Evolutionary conservation across 2,888 invertebrate species (phyloP), one percentile per base, ranked within the genome.

Genomic region (Linnaemya tessellans): DNA sequence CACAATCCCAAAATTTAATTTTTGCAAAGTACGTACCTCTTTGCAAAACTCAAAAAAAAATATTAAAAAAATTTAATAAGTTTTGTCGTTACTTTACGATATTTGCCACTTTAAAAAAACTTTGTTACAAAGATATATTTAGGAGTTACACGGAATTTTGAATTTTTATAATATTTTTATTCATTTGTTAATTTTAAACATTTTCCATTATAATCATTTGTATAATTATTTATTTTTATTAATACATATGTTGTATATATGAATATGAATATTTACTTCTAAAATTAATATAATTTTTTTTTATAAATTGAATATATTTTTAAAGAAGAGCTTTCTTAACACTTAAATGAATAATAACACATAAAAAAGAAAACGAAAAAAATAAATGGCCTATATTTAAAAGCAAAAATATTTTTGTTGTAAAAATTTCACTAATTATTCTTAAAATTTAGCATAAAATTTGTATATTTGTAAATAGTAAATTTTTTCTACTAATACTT

Each of bases 361-460:
- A 71, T 46, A 67, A 58, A 80, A 51, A 81, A 75, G 54, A 20
- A 79, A 84, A 70, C 30, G 35, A 79, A 75, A 75, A 77, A 73
- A 62, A 22, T 13, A 58, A 60, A 71, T 18, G 46, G 35, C 58
- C 67, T 46, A 78, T 46, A 78, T 51, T 65, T 64, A 75, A 70
- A 82, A 81, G 67, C 35, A 71, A 81, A 68, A 80, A 58, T 54
- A 49, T 75, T 62, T 54, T 56, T 70, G 18, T 64, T 77, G 38
- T 75, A 75, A 84, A 83, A 70, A 80, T 87, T 87, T 84, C 54
- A 82, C 87, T 87, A 87, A 86, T 82, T 84, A 86, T 77, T 79
- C 68, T 78, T 74, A 81, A 81, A 79, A 85, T 78, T 65, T 81
- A 77, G 54, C 56, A 71, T 70, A 74, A 56, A 84, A 70, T 74